Conservation (phyloP, 2,797 vertebrate genomes). For the Hypotaenidia okinawae region DNA sequence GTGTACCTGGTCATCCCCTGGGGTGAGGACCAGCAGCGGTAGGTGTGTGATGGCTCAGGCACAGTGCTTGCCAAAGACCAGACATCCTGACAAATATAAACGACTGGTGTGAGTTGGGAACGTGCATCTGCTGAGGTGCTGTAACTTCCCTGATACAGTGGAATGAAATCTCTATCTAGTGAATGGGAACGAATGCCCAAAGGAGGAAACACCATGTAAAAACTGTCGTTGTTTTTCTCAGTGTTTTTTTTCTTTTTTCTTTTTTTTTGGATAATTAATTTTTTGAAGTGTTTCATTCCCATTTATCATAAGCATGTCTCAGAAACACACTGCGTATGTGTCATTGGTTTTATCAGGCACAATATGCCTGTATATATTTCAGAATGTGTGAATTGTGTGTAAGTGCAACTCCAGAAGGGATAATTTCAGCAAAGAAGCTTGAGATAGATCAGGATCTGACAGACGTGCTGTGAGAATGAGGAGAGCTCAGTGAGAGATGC, state of each 20-base stretch:
- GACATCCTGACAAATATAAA: neutral
- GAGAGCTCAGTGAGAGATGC: neutral
- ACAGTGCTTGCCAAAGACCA: rapidly evolving
- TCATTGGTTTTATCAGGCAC: neutral
- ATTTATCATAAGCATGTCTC: neutral
- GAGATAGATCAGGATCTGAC: slow-evolving; percentile 8
- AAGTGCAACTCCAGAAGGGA: neutral
- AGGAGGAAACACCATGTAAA: neutral
- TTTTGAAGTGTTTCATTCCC: neutral
- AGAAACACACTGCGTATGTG: neutral
- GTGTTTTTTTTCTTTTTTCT: too few relatives aligned
- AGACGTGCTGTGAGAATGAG: neutral
- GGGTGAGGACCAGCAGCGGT: neutral
- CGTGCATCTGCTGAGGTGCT: neutral
- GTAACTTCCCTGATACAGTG: neutral
- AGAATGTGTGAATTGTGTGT: neutral
- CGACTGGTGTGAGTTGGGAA: neutral
- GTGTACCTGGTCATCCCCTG: neutral
- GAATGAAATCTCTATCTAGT: neutral
- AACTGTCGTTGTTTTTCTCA: neutral
- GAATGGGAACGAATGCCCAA: neutral
- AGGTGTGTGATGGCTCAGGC: neutral
- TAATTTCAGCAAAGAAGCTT: neutral
- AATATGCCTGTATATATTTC: neutral
- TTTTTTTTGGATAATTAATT: slow-evolving; percentile 4